Percentiles rank a stretch among this genome's conserved stretches.
These are phyloP conservation scores for Lordiphosa stackelbergi DNA, from an alignment of 1,140 invertebrate genomes.

Conservation along the genomic window DNA sequence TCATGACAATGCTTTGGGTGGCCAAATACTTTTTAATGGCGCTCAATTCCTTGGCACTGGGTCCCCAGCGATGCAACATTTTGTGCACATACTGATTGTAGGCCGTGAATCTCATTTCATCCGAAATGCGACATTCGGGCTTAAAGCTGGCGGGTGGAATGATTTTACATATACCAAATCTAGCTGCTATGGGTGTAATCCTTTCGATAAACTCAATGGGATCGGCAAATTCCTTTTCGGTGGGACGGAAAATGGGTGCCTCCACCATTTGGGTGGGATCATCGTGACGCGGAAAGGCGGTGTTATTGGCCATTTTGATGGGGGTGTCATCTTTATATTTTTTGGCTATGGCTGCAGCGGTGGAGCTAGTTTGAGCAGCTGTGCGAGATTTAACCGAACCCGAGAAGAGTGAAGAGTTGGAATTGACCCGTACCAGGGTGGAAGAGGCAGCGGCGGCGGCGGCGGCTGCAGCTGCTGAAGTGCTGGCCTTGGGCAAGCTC, in stretches of 20 bases:
- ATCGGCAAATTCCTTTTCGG: conserved; percentile 92
- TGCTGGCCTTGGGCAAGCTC: conserved; percentile 79
- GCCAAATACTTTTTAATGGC: conserved; percentile 91
- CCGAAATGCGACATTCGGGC: conserved; percentile 91
- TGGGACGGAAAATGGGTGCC: conserved; percentile 89
- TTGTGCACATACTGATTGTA: conserved; percentile 95
- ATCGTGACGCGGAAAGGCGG: conserved; percentile 79
- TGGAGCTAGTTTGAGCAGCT: conserved; percentile 36
- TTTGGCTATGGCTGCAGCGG: conserved; percentile 44
- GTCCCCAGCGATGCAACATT: conserved; percentile 92
- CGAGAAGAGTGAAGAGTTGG: conserved; percentile 68
- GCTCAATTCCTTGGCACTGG: conserved; percentile 90
- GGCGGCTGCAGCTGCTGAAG: conserved; percentile 39
- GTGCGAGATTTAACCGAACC: conserved; percentile 69
- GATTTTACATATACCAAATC: conserved; percentile 92
- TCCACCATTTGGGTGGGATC: conserved; percentile 83
- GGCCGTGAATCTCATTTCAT: conserved; percentile 91
- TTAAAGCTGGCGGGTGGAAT: conserved; percentile 92
- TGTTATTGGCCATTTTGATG: conserved; percentile 79
- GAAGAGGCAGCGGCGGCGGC: conserved; percentile 3
- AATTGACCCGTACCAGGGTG: conserved; percentile 61
- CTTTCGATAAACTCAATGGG: conserved; percentile 93
- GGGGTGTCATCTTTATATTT: conserved; percentile 74
- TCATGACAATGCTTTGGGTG: conserved; percentile 86
- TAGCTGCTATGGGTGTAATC: conserved; percentile 87